A percentile compares a stretch with the other conserved stretches of the same genome.
These are phyloP conservation scores for Knipowitschia caucasica DNA, from an alignment of 2,797 vertebrate genomes.

Conservation along the genomic window DNA sequence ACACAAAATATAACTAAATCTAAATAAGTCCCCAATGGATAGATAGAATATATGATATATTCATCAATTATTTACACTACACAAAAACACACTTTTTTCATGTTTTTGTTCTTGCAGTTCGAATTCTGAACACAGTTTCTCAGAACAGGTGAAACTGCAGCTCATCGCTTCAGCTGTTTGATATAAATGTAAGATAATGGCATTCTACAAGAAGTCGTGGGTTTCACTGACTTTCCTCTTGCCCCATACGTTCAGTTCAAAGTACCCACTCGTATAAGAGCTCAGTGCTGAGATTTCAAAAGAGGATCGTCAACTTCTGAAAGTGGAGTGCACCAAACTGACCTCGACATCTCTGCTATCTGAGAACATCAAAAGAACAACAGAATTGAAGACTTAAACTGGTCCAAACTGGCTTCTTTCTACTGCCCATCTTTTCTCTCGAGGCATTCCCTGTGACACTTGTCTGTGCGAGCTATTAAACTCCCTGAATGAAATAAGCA, in stretches of 20 bases:
- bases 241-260: constrained; percentile 18
- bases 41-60: too few relatives aligned
- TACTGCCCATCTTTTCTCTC: constrained; percentile 4
- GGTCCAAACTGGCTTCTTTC: constrained; percentile 12
- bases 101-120: too few relatives aligned
- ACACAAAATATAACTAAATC: too few relatives aligned
- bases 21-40: too few relatives aligned
- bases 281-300: constrained; percentile 27
- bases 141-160: too few relatives aligned
- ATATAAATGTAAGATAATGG: constrained; percentile 26
- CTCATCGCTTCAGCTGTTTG: too few relatives aligned
- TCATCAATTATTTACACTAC: too few relatives aligned
- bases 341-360: constrained; percentile 22
- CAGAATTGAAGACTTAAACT: constrained; percentile 4
- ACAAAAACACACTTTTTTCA: too few relatives aligned
- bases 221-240: constrained; percentile 17
- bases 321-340: constrained; percentile 11
- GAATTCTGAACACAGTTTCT: too few relatives aligned
- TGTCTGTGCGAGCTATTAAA: constrained; percentile 20
- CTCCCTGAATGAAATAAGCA: too few relatives aligned
- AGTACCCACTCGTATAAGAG: constrained; percentile 15
- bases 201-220: constrained; percentile 13
- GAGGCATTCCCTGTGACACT: constrained; percentile 5
- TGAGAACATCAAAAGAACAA: constrained; percentile 22
- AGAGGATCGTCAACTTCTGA: constrained; percentile 12